Evolutionary conservation across 2,888 invertebrate species (phyloP), one percentile per base, ranked within the genome.

Genomic region (Stegophylla sp.): DNA sequence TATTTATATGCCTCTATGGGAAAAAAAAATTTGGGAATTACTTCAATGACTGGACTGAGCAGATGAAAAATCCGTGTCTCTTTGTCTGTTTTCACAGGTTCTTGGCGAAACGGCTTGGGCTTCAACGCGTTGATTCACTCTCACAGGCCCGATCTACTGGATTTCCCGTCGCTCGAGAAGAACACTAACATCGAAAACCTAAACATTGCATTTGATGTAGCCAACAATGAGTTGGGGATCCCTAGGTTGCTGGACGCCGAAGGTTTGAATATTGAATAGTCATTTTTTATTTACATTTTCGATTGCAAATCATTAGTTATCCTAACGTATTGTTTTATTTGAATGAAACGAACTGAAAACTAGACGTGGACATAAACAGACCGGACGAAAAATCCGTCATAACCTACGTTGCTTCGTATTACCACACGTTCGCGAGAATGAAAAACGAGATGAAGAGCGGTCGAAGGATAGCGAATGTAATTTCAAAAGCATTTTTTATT

Each of bases 371-470:
- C 88, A 96, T 94, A 0, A 92, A 90, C 76, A 90, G 95, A 66
- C 98, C 98, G 0, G 98, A 98, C 86, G 99, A 99, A 89, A 98
- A 98, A 88, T 97, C 97, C 48, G 96, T 99, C 86, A 95, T 99
- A 89, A 99, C 98, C 28, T 99, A 99, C 87, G 97, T 99, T 53
- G 98, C 98, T 1, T 96, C 97, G 20, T 98, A 98, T 88, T 99
- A 99, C 88, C 98, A 99, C 88, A 97, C 98, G 82, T 99, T 99
- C 89, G 98, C 98, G 64, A 91, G 97, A 84, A 97, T 98, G 96
- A 98, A 98, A 90, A 97, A 95, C 86, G 98, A 98, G 86, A 94
- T 96, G 89, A 98, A 98, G 87, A 97, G 97, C 84, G 98, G 98
- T 48, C 92, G 96, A 85, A 91, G 98, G 86, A 98, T 99, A 86